Base-by-base conservation (phyloP, 2,797 vertebrate species). In the Scolopax bukidnonensis region DNA sequence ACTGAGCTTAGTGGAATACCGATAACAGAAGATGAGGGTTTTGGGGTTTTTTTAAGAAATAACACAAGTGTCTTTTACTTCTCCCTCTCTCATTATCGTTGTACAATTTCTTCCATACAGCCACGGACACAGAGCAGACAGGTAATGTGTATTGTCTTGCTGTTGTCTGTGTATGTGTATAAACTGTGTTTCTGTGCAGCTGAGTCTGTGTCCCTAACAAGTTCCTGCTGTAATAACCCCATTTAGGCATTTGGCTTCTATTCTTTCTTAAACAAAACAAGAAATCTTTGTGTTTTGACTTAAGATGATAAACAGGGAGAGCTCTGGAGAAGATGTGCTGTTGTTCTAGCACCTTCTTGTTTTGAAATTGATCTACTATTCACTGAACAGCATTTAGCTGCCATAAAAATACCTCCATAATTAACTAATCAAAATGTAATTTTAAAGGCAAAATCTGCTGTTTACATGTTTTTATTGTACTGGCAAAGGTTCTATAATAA, bases 91-190 rank as follows among this genome's bases (percentile, higher is more conserved):
- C 81, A 97, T 80, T 97, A 91, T 91, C 87, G 27, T 60, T 98
- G 79, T 98, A 74, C 98, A 78, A 96, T 99, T 97, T 99, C 97
- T 98, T 97, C 97, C 97, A 97, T 98, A 97, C 99, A 99, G 99
- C 98, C 99, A 99, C 78, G 99, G 99, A 97, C 99, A 99, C 99
- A 98, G 99, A 98, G 98, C 99, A 93, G 99, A 99, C 99, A 99
- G 99, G 99, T 99, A 99, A 98, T 1, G 71, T 89, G 30, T 56
- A 20, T 77, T 5, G 15, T 63, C 7, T 84, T 80, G 93, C 78
- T 90, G 74, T 36, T 94, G 83, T 95, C 69, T 94, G 83, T 84
- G 75, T 92, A 53, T 86, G 76, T 89, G 65, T 91, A 21, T 69
- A 57, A 78, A 17, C 57, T 81, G 57, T 87, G 94, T 84, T 95